These are phyloP conservation scores for Brienomyrus brachyistius DNA, from an alignment of 2,113 vertebrate species.

Conservation along the genomic window DNA sequence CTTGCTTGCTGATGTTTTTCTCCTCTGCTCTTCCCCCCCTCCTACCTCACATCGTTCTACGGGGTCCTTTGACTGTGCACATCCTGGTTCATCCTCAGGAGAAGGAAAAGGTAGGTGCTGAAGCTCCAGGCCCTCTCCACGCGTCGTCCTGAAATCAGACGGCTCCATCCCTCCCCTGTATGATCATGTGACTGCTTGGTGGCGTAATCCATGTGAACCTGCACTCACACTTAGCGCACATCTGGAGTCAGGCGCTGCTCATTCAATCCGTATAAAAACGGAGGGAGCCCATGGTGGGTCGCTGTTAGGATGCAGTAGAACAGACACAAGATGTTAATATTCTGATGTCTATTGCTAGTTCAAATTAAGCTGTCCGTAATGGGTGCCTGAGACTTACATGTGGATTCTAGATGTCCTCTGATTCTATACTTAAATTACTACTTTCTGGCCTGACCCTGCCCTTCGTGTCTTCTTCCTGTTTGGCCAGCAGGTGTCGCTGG, in stretches of 20 bases:
- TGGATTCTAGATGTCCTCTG: neutral
- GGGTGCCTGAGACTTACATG: neutral
- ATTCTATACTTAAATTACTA: neutral
- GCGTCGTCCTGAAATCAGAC: neutral
- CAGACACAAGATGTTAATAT: neutral
- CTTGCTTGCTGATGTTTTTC: neutral
- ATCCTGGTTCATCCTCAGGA: neutral
- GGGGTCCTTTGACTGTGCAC: neutral
- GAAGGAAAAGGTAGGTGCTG: slow-evolving; percentile 14
- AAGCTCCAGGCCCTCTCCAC: neutral
- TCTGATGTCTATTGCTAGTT: neutral
- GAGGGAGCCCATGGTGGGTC: neutral
- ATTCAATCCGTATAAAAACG: neutral
- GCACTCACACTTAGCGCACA: neutral
- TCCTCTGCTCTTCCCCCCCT: neutral
- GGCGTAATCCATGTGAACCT: neutral
- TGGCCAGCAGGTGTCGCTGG: too few relatives aligned
- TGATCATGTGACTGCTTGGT: neutral
- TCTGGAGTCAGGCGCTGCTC: too few relatives aligned
- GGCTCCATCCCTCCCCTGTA: too few relatives aligned
- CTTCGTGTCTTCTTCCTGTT: too few relatives aligned
- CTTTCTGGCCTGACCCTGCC: neutral
- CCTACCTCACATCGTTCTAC: neutral
- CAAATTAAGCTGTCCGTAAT: neutral
- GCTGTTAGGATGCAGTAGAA: neutral